These are phyloP conservation scores for Mirounga angustirostris DNA, from an alignment of 2,113 vertebrate species.

Conservation along the genomic window DNA sequence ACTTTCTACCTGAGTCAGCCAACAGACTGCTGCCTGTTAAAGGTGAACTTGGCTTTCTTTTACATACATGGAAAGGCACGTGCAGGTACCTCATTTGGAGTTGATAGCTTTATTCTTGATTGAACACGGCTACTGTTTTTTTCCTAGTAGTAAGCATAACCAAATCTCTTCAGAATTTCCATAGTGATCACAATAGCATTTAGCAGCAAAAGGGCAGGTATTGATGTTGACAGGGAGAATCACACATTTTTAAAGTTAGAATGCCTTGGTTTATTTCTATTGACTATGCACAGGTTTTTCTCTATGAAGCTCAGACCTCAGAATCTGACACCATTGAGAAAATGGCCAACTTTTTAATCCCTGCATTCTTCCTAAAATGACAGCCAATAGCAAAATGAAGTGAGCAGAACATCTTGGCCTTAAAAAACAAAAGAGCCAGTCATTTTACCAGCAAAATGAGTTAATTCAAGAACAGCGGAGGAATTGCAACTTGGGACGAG, in stretches of 20 bases:
- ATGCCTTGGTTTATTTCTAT: not conserved
- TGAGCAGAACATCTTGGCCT: not conserved
- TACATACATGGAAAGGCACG: not conserved
- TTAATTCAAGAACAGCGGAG: not conserved
- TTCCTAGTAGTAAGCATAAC: not conserved
- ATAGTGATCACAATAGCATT: not conserved
- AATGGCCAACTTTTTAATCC: not conserved
- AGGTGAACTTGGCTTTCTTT: not conserved
- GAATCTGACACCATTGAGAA: not conserved
- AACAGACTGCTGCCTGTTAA: not conserved
- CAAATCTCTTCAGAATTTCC: conserved; percentile 5
- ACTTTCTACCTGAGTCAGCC: not conserved
- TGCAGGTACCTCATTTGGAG: not conserved
- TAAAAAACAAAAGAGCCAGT: not conserved
- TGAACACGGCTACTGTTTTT: not conserved
- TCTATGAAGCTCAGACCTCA: not conserved
- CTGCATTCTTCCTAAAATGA: not conserved
- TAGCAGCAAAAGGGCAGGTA: not conserved
- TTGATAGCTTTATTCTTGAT: not conserved
- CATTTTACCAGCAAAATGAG: not conserved
- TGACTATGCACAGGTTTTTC: not conserved
- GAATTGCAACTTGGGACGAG: not conserved
- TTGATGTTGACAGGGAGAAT: not conserved
- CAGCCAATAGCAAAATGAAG: not conserved
- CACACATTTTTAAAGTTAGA: not conserved